These are phyloP conservation scores for Rhagium mordax DNA, from an alignment of 2,888 invertebrate genomes.

Conservation along the genomic window DNA sequence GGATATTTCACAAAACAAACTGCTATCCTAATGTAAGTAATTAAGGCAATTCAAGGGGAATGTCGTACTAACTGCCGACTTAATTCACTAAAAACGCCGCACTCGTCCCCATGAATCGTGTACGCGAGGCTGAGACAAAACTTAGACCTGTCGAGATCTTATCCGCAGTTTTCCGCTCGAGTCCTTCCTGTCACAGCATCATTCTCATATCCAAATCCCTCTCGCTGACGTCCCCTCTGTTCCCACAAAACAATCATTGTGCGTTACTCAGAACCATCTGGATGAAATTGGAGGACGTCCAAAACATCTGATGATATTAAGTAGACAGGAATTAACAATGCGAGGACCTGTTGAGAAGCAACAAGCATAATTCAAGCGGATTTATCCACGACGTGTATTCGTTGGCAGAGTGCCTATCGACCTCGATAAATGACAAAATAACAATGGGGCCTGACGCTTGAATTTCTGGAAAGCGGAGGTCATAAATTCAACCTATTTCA, in stretches of 20 bases:
- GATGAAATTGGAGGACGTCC: not conserved
- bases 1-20: too few species aligned
- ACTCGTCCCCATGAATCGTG: too few species aligned
- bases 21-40: too few species aligned
- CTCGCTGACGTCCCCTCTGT: not conserved
- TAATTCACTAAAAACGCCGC: too few species aligned
- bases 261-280: not conserved
- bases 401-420: not conserved
- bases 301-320: conserved; percentile 1
- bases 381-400: not conserved
- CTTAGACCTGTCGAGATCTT: too few species aligned
- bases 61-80: too few species aligned
- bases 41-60: too few species aligned
- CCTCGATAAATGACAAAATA: conserved; percentile 1
- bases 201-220: too few species aligned
- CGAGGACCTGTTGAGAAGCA: conserved; percentile 13
- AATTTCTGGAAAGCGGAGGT: not conserved
- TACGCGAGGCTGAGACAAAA: too few species aligned
- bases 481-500: too few species aligned
- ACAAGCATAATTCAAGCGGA: not conserved
- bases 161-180: too few species aligned
- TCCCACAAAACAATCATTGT: not conserved
- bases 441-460: not conserved
- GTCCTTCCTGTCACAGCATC: too few species aligned
- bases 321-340: not conserved